A percentile compares a stretch with the other conserved stretches of the same genome.
Evolutionary conservation across 2,113 vertebrate species (phyloP).

Genomic region (Setophaga petechia): DNA sequence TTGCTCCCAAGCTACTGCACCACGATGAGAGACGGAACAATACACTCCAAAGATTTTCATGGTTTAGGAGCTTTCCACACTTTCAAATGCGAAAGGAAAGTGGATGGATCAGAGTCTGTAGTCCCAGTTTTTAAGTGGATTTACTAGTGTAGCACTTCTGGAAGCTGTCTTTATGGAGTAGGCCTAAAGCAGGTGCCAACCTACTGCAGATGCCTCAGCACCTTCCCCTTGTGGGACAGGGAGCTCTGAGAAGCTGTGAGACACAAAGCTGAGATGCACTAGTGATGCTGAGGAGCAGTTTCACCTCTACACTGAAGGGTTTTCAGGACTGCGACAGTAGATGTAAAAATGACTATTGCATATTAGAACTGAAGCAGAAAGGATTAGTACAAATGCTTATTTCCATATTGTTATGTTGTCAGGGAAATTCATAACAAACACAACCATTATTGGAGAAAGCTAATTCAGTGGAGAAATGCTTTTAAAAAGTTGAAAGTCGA

Average conservation of each 20-base stretch:
- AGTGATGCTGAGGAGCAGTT: not conserved
- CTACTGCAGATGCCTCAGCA: not conserved
- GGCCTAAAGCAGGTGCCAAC: not conserved
- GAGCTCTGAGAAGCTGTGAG: not conserved
- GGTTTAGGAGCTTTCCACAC: not conserved
- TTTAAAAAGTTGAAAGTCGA: conserved; percentile 9
- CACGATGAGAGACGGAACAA: not conserved
- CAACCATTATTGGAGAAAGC: not conserved
- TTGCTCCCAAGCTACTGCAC: not conserved
- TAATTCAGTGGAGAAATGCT: not conserved
- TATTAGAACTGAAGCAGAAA: conserved; percentile 8
- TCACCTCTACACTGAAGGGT: not conserved
- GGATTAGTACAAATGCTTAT: not conserved
- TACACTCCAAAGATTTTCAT: accelerated
- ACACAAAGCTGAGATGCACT: not conserved
- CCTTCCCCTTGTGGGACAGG: not conserved
- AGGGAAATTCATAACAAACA: not conserved
- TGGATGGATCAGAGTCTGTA: not conserved
- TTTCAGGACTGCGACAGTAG: not conserved
- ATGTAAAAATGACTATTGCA: not conserved
- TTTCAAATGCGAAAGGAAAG: not conserved
- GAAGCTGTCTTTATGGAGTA: not conserved
- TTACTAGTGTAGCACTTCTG: not conserved
- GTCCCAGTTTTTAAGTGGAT: not conserved
- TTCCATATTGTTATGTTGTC: not conserved